Percentiles rank a stretch among this genome's conserved stretches.
Conservation (phyloP, 2,113 vertebrate species). For the Amazona vittata region DNA sequence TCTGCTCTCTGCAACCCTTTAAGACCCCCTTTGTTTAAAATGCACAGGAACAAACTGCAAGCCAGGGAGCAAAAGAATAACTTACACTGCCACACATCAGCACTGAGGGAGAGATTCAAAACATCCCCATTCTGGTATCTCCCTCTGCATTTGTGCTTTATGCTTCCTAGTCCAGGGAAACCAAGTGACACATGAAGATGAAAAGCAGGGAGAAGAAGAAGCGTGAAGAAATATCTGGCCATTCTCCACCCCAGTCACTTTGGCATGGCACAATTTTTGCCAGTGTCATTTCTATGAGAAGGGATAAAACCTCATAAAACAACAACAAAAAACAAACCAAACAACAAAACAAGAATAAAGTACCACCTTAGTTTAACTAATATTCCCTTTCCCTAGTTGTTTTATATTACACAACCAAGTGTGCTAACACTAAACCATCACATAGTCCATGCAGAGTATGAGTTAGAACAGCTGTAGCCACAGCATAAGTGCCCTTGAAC, state of each 20-base stretch:
- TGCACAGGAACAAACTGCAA: not conserved
- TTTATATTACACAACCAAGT: conserved; percentile 47
- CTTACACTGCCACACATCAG: not conserved
- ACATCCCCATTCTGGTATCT: not conserved
- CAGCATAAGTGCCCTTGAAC: conserved; percentile 46
- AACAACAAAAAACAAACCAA: not conserved
- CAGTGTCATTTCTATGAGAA: not conserved
- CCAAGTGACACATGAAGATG: not conserved
- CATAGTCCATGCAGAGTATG: not conserved
- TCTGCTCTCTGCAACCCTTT: not conserved
- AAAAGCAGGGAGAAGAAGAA: not conserved
- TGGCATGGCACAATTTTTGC: not conserved
- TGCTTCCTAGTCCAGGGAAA: not conserved
- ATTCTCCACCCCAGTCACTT: not conserved
- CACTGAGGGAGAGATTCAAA: not conserved
- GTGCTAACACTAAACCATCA: conserved; percentile 56
- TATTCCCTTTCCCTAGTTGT: conserved; percentile 37
- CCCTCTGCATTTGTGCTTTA: not conserved
- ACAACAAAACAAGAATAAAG: not conserved
- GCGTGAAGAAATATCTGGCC: not conserved
- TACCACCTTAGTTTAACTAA: not conserved
- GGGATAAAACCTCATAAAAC: not conserved
- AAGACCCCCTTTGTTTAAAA: not conserved
- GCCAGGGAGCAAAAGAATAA: not conserved
- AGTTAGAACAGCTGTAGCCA: conserved; percentile 75